Evolutionary conservation across 2,797 vertebrate genomes (phyloP).

Genomic region (Microhierax caerulescens): DNA sequence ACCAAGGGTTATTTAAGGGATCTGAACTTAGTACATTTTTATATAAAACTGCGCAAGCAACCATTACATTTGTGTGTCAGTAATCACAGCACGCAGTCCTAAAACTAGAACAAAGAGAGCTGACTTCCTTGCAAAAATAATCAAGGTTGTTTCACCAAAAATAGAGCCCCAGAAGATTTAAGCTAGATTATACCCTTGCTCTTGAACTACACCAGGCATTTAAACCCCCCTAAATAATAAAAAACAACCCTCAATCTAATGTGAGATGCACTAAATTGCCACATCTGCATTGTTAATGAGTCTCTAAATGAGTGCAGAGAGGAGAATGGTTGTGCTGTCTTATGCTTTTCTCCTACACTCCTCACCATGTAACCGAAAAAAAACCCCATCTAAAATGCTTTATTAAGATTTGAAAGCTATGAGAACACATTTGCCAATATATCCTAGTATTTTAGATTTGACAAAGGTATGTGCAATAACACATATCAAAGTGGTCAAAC

Average conservation of each 20-base stretch:
- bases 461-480: neutral
- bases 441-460: neutral
- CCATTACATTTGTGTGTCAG: slow-evolving; percentile 71
- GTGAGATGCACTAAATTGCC: neutral
- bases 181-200: neutral
- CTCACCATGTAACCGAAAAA: neutral
- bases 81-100: slow-evolving; percentile 55
- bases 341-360: neutral
- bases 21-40: slow-evolving; percentile 71
- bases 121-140: slow-evolving; percentile 27
- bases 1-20: slow-evolving; percentile 76
- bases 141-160: slow-evolving; percentile 31
- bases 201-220: neutral
- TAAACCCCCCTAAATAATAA: neutral
- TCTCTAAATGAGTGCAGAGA: neutral
- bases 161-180: slow-evolving; percentile 2
- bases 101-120: slow-evolving; percentile 43
- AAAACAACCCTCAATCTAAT: neutral
- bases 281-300: neutral
- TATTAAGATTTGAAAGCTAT: neutral
- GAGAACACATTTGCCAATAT: neutral
- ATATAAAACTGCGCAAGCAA: slow-evolving; percentile 72
- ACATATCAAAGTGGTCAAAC: neutral
- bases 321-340: neutral
- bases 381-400: neutral